Base-by-base conservation (phyloP, 2,113 vertebrate species). In the Capricornis sumatraensis region DNA sequence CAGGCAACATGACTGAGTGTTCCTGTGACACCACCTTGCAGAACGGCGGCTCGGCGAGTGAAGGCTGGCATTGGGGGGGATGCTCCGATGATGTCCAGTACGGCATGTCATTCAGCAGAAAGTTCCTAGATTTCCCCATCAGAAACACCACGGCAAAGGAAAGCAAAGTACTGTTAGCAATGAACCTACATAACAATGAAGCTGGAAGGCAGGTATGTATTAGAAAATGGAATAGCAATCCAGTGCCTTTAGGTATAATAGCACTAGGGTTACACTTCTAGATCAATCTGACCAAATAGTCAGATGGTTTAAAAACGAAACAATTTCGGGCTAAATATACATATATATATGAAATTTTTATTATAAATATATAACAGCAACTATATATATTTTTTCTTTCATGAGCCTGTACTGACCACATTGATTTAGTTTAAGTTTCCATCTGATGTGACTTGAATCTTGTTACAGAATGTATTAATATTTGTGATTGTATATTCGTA, bases 31-130 rank as follows among this genome's bases (percentile, higher is more conserved):
- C 94, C 2, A 98, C 89, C 45, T 99, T 99, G 95, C 98, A 98
- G 79, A 99, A 99, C 0, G 98, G 98, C 0, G 99, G 99, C 93
- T 99, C 99, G 0, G 87, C 98, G 4, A 98, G 89, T 0, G 99
- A 99, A 98, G 99, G 99, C 82, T 99, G 99, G 99, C 99, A 99
- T 93, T 99, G 99, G 99, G 99, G 99, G 0, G 99, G 99, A 98
- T 99, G 99, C 98, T 99, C 99, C 0, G 99, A 99, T 25, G 99
- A 99, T 15, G 99, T 99, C 97, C 99, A 99, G 96, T 99, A 99
- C 0, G 99, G 99, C 50, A 99, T 99, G 98, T 98, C 99, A 88
- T 99, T 99, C 99, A 99, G 99, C 98, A 99, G 99, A n/a, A 99
- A 95, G 97, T 99, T 99, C 98, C 98, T 99, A 60, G 99, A 99